Evolutionary conservation across 2,888 invertebrate genomes (phyloP), one percentile per base, ranked within the genome.

Genomic region (Latrodectus hesperus): DNA sequence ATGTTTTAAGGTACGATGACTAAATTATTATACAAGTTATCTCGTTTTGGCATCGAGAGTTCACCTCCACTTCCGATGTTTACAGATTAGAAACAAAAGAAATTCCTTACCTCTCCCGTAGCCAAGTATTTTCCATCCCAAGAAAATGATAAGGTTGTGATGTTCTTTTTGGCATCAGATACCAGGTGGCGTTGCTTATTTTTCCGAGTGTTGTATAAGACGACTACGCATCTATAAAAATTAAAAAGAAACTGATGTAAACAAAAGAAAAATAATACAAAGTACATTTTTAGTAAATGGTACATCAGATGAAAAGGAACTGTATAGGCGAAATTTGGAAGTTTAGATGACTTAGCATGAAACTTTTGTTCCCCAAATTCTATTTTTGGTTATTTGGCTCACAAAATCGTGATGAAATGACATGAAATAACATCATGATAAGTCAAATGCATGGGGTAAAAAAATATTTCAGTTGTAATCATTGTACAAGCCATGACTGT

Each of bases 121-220:
- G 96, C 98, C 91, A 99, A 94, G 92, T 97, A 96, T 91, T 96
- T 94, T 72, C 98, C 99, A 93, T 98, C 98, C 89, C 96, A 95
- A n/a, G 97, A 97, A 93, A 97, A 97, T 12, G 97, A 96, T 84
- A 98, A 94, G 89, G 97, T 96, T 68, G 98, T 97, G 91, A 99
- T 96, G 88, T 97, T 96, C 93, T 98, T 98, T 92, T 97, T 94
- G 90, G 95, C 96, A 89, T 95, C 94, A 93, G 98, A 98, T 91
- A 98, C 94, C 90, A 99, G 95, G 93, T 98, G 98, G 90, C 94
- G 93, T 91, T 95, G 95, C 92, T 96, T 96, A 89, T 95, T 94
- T 92, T 96, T 96, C 92, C 96, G 96, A 22, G 93, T 92, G 93
- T 98, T 98, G 94, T 97, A 97, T 89, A 98, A 94, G 85, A 99